A percentile compares a stretch with the other conserved stretches of the same genome.
Evolutionary conservation across 1,140 invertebrate species (phyloP).

Genomic region (Pseudomyrmex flavicornis): DNA sequence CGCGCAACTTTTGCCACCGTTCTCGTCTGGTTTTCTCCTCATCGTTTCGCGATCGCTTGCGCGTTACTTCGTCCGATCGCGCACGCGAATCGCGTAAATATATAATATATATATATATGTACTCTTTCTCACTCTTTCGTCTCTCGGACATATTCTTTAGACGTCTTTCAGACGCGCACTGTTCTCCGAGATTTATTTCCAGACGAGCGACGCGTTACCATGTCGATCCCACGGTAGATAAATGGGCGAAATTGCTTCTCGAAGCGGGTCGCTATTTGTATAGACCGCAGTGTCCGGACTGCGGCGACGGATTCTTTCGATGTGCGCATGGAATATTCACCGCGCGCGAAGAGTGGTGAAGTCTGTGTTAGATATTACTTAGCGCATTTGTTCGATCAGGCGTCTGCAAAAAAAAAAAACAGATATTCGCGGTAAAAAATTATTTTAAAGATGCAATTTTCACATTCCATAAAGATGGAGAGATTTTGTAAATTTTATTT

Average conservation of each 20-base stretch:
- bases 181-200: conserved; percentile 38
- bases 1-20: conserved; percentile 13
- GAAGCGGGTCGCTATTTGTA: conserved; percentile 51
- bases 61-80: conserved; percentile 36
- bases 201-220: conserved; percentile 40
- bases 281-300: not conserved
- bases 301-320: not conserved
- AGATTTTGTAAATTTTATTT: no score
- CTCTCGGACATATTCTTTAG: conserved; percentile 11
- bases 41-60: conserved; percentile 10
- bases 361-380: not conserved
- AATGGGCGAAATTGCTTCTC: conserved; percentile 48
- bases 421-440: not conserved
- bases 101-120: no score
- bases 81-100: not conserved
- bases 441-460: no score
- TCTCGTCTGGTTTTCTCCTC: not conserved
- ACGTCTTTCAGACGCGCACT: conserved; percentile 34
- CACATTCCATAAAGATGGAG: no score
- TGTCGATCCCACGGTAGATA: conserved; percentile 43
- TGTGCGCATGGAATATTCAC: conserved; percentile 6
- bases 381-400: not conserved
- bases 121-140: no score
- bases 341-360: not conserved
- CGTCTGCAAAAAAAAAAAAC: no score